These are phyloP conservation scores for Mythimna albipuncta DNA, from an alignment of 2,888 invertebrate species.

Conservation along the genomic window DNA sequence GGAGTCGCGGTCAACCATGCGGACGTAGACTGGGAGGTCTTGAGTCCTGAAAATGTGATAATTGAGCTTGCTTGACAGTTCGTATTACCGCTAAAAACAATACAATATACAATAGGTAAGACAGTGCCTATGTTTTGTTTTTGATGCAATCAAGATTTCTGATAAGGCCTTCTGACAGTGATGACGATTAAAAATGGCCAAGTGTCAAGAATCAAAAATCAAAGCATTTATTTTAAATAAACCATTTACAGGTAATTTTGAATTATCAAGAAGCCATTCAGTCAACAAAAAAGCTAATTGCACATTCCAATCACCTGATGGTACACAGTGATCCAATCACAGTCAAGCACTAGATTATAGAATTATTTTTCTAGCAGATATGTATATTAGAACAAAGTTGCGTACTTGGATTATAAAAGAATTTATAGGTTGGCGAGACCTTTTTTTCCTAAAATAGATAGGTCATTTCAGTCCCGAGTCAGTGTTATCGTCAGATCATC, in stretches of 20 bases:
- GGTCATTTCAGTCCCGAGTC: slow-evolving; percentile 5
- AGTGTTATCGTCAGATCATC: neutral
- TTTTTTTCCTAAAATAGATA: slow-evolving; percentile 44
- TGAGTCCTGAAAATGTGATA: slow-evolving; percentile 89
- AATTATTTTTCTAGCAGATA: slow-evolving; percentile 55
- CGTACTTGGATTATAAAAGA: slow-evolving; percentile 56
- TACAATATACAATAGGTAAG: too few species aligned
- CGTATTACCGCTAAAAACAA: neutral
- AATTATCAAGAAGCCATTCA: too few species aligned
- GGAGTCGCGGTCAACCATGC: slow-evolving; percentile 95
- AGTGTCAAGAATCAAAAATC: too few species aligned
- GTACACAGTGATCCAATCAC: too few species aligned
- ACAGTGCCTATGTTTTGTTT: neutral
- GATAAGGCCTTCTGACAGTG: too few species aligned
- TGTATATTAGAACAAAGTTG: slow-evolving; percentile 47
- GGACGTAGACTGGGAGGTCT: slow-evolving; percentile 92
- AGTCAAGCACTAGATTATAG: too few species aligned
- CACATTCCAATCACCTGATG: too few species aligned
- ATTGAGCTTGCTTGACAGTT: neutral
- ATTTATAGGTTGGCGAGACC: slow-evolving; percentile 53
- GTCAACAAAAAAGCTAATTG: too few species aligned
- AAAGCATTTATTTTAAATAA: too few species aligned
- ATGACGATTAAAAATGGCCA: too few species aligned
- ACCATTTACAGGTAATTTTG: too few species aligned
- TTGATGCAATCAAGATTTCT: neutral